These are phyloP conservation scores for Timema cristinae DNA, from an alignment of 2,888 invertebrate genomes.

Conservation along the genomic window DNA sequence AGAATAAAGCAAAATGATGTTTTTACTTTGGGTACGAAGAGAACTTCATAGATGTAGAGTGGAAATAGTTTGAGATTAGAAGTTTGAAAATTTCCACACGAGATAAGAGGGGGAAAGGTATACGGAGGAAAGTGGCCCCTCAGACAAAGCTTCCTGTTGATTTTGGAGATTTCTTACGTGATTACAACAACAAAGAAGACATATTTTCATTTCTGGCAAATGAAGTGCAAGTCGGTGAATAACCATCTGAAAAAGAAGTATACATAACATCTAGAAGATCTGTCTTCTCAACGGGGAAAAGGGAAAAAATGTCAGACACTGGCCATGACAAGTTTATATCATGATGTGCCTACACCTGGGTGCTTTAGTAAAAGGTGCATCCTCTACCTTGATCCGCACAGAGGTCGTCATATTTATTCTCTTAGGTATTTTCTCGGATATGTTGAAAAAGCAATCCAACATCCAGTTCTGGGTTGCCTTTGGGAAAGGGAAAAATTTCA, in stretches of 20 bases:
- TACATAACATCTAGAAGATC: not conserved
- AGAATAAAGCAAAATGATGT: not conserved
- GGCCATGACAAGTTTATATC: not conserved
- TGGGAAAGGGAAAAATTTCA: not conserved
- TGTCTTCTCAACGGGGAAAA: not conserved
- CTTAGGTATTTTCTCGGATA: not conserved
- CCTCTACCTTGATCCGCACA: not conserved
- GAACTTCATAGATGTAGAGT: not conserved
- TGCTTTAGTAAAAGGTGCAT: not conserved
- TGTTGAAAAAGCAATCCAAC: not conserved
- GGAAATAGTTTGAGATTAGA: not conserved
- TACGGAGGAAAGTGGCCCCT: not conserved
- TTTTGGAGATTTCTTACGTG: not conserved
- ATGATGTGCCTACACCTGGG: not conserved
- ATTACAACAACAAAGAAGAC: not conserved
- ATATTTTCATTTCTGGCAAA: no score
- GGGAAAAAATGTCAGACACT: constrained; percentile 1
- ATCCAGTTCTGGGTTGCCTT: not conserved
- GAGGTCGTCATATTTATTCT: not conserved
- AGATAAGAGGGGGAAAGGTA: constrained; percentile 6
- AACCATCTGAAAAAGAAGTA: not conserved
- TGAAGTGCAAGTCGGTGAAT: no score
- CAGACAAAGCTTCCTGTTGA: not conserved
- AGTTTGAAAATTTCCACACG: not conserved
- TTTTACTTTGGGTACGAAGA: not conserved